phyloP scores from a whole-genome alignment of 1,140 invertebrate species.

The Pseudomyrmex cubaensis region DNA sequence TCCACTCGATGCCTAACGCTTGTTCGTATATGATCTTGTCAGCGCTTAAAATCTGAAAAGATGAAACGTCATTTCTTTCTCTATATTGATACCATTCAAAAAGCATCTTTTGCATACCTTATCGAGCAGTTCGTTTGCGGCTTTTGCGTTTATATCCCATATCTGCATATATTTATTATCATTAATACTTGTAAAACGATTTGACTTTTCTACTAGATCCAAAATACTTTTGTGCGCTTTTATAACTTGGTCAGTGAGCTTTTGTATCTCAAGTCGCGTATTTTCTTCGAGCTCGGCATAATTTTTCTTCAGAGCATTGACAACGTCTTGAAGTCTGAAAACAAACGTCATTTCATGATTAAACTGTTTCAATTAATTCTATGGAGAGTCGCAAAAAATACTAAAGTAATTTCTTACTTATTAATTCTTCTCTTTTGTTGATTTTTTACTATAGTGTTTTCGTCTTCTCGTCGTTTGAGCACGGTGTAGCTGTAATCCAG shows the following conservation, averaged over 20 bases:
- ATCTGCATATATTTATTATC: slow-evolving; percentile 86
- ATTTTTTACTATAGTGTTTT: slow-evolving; percentile 92
- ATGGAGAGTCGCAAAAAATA: neutral
- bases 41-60: slow-evolving; percentile 85
- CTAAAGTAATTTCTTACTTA: slow-evolving; percentile 76
- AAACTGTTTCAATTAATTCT: slow-evolving; percentile 25
- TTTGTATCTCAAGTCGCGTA: slow-evolving; percentile 86
- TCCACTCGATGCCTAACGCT: slow-evolving; percentile 88
- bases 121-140: slow-evolving; percentile 86
- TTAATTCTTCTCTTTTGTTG: slow-evolving; percentile 93
- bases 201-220: slow-evolving; percentile 88
- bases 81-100: slow-evolving; percentile 11
- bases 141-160: slow-evolving; percentile 90
- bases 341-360: neutral
- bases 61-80: neutral
- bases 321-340: slow-evolving; percentile 89
- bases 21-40: slow-evolving; percentile 90
- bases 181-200: slow-evolving; percentile 88
- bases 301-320: slow-evolving; percentile 88
- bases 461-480: slow-evolving; percentile 93
- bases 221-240: slow-evolving; percentile 88
- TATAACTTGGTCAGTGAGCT: slow-evolving; percentile 87
- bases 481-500: slow-evolving; percentile 94
- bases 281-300: slow-evolving; percentile 87
- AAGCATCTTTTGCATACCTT: slow-evolving; percentile 77